phyloP scores from a whole-genome alignment of 2,797 vertebrate species.

The Sebastes iracundus region DNA sequence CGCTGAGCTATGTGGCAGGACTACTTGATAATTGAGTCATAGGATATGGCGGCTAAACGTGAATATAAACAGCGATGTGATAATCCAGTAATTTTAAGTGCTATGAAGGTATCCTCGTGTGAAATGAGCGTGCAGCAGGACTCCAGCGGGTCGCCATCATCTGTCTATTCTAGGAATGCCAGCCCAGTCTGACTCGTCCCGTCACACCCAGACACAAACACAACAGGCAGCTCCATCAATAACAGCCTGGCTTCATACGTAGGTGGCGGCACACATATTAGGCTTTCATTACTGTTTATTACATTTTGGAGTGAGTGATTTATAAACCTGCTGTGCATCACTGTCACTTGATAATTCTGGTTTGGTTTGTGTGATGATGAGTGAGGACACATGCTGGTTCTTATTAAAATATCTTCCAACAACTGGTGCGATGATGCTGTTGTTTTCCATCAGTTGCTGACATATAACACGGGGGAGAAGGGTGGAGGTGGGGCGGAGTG shows the following conservation, averaged over 20 bases:
- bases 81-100: slow-evolving; percentile 84
- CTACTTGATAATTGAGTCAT: slow-evolving; percentile 82
- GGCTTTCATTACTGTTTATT: slow-evolving; percentile 1
- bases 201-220: slow-evolving; percentile 53
- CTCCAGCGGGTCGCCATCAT: slow-evolving; percentile 60
- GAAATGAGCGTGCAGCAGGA: slow-evolving; percentile 57
- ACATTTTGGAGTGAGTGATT: slow-evolving; percentile 8
- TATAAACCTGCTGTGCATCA: slow-evolving; percentile 9
- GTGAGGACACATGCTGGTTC: slow-evolving; percentile 5
- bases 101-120: slow-evolving; percentile 73
- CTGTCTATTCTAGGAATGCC: slow-evolving; percentile 67
- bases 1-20: slow-evolving; percentile 64
- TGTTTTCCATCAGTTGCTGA: slow-evolving; percentile 44
- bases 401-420: slow-evolving; percentile 45
- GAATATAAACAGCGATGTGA: slow-evolving; percentile 80
- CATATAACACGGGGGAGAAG: slow-evolving; percentile 22
- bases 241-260: neutral
- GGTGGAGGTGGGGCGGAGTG: neutral
- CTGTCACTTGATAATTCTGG: slow-evolving; percentile 1
- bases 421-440: slow-evolving; percentile 30
- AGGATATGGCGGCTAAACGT: slow-evolving; percentile 77
- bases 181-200: slow-evolving; percentile 11
- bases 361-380: slow-evolving; percentile 14
- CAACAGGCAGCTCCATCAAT: slow-evolving; percentile 37
- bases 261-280: slow-evolving; percentile 5